These are phyloP conservation scores for Cyanoramphus novaezelandiae DNA, from an alignment of 2,113 vertebrate genomes.

Conservation along the genomic window DNA sequence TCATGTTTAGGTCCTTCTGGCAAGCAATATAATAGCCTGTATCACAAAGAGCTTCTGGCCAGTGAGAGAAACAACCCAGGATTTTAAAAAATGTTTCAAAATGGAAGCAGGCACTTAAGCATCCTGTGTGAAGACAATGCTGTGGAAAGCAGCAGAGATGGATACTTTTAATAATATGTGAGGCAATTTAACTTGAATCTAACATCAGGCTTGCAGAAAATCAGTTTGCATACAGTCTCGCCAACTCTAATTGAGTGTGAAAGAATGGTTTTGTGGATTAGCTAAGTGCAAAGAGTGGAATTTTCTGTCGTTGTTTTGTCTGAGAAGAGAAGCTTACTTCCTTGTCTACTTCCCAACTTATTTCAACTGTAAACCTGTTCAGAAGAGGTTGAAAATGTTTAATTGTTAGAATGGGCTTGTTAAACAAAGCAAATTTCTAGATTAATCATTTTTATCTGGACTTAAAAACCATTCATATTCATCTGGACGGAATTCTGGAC, in stretches of 20 bases:
- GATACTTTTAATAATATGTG: neutral
- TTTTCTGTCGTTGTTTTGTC: neutral
- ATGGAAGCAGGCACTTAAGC: neutral
- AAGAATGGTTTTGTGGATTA: neutral
- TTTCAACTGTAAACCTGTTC: neutral
- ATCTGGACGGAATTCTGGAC: neutral
- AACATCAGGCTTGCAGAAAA: neutral
- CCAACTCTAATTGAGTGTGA: neutral
- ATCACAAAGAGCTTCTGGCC: neutral
- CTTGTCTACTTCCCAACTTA: neutral
- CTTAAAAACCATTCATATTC: neutral
- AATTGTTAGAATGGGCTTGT: neutral
- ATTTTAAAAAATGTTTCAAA: neutral
- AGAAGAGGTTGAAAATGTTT: neutral
- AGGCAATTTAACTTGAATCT: neutral
- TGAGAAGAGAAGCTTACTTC: rapidly evolving
- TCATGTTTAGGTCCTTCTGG: neutral
- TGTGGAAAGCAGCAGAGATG: neutral
- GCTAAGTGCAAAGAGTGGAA: neutral
- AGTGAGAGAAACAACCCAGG: neutral
- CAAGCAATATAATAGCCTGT: neutral
- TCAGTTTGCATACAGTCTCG: neutral
- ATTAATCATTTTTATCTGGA: neutral
- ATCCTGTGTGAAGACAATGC: neutral
- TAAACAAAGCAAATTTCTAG: neutral